Base-by-base conservation (phyloP, 30 jellyfish, hydroid and myxozoan genomes). In the Turritopsis dohrnii region DNA sequence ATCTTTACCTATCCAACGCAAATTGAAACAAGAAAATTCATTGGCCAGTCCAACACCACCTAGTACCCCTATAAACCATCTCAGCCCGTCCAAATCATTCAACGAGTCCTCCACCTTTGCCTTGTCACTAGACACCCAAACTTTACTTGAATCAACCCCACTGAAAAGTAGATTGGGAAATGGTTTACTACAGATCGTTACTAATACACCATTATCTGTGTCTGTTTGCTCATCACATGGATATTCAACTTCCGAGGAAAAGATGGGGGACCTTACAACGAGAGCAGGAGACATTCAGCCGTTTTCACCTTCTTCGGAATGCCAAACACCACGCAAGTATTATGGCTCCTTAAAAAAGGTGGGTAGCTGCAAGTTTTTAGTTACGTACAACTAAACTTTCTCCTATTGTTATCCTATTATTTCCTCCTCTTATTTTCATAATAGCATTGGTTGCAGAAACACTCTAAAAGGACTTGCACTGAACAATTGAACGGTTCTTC, bases 141-240 rank as follows among this genome's bases (percentile, higher is more conserved):
- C 84, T 53, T 52, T 74, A 25, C 71, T 53, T 1, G 85, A 77
- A 4, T 53, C 74, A 4, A 23, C 71, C 24, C 85, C 85, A 26
- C 8, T 77, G 85, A 77, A 77, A 60, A 24, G 71, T 19, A 72
- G 85, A 13, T 69, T 80, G 16, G 26, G 54, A 21, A 80, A 80
- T 65, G 89, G 89, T 4, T 52, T 82, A 71, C 30, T 82, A 71
- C 89, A 82, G 84, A 82, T 82, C 29, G 89, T 87, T 53, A 86
- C 25, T 18, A 66, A 25, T 21, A 65, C 76, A 1, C 86, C 89
- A 26, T 66, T 53, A 16, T 28, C 87, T 0, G 21, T 27, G 66
- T 28, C 30, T 53, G 52, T 29, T 52, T 77, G 26, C 22, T 60
- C 66, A 28, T 52, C 87, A 16, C 52, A 31, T 21, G 87, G 87